These are phyloP conservation scores for Metridium senile DNA, from an alignment of 92 coral and sea anemone species.

Conservation along the genomic window DNA sequence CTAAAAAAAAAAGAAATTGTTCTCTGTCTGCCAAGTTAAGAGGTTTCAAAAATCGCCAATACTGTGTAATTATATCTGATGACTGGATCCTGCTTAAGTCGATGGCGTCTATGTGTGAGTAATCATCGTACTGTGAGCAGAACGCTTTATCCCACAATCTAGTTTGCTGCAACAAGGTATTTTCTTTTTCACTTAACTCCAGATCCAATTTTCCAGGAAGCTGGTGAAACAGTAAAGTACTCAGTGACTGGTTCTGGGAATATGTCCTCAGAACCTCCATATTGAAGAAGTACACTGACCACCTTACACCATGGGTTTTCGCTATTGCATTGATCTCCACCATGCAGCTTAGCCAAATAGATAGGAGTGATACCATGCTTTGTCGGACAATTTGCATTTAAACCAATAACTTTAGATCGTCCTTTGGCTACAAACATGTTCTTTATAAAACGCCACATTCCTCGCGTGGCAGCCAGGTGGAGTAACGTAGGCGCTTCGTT, in stretches of 20 bases:
- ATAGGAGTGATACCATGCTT: constrained; percentile 42
- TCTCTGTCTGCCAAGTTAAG: too few species aligned
- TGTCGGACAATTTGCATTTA: constrained; percentile 31
- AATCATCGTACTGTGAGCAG: not conserved
- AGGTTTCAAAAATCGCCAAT: too few species aligned
- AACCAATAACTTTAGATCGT: constrained; percentile 11
- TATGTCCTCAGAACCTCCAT: constrained; percentile 18
- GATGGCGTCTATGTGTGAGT: not conserved
- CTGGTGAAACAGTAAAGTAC: constrained; percentile 9
- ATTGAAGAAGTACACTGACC: not conserved
- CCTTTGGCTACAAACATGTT: constrained; percentile 16
- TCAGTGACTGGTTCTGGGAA: constrained; percentile 24
- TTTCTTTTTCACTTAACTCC: not conserved
- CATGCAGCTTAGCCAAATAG: constrained; percentile 37
- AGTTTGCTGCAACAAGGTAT: not conserved
- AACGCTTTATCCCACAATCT: not conserved
- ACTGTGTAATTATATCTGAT: too few species aligned
- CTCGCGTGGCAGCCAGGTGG: constrained; percentile 38
- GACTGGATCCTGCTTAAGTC: too few species aligned
- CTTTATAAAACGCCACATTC: constrained; percentile 29
- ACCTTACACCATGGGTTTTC: constrained; percentile 40
- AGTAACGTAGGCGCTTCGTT: constrained; percentile 14
- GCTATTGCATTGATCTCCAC: constrained; percentile 25
- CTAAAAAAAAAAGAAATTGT: too few species aligned
- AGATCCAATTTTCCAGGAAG: not conserved